A percentile compares a stretch with the other conserved stretches of the same genome.
phyloP scores from a whole-genome alignment of 37 sponge, comb jelly and placozoan genomes.

The Trichoplax adhaerens region DNA sequence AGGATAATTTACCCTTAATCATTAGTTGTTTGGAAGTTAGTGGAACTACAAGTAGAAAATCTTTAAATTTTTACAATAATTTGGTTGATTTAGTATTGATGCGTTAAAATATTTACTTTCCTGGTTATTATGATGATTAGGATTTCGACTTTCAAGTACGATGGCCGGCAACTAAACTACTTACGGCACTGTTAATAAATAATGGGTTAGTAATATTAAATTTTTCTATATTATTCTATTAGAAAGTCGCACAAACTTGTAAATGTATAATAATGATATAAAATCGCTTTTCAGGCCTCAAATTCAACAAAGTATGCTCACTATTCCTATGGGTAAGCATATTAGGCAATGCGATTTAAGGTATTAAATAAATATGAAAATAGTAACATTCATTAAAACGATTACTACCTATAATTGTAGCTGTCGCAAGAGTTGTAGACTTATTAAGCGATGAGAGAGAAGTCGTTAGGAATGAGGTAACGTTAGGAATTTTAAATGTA shows the following conservation, averaged over 20 bases:
- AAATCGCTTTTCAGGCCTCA: too few species aligned
- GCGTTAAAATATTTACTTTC: neutral
- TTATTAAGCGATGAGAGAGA: slow-evolving; percentile 65
- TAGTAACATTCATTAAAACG: too few species aligned
- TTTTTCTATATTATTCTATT: neutral
- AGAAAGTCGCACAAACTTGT: neutral
- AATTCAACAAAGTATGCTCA: too few species aligned
- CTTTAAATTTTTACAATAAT: neutral
- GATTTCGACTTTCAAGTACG: slow-evolving; percentile 74
- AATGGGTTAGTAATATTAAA: slow-evolving; percentile 39
- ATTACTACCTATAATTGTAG: neutral
- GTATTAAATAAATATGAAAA: too few species aligned
- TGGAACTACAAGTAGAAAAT: neutral
- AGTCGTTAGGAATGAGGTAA: slow-evolving; percentile 67
- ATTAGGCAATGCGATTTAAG: too few species aligned
- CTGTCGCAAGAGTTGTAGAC: slow-evolving; percentile 63
- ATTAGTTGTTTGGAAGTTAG: slow-evolving; percentile 36
- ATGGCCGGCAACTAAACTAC: slow-evolving; percentile 40
- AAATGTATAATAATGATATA: too few species aligned
- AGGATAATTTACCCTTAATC: slow-evolving; percentile 44
- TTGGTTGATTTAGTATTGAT: neutral
- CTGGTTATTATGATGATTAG: neutral
- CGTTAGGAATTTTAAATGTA: too few species aligned
- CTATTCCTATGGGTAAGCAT: too few species aligned
- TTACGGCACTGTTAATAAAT: slow-evolving; percentile 33